Conservation (phyloP, 1,140 invertebrate genomes). For the Orchestia grillus region DNA sequence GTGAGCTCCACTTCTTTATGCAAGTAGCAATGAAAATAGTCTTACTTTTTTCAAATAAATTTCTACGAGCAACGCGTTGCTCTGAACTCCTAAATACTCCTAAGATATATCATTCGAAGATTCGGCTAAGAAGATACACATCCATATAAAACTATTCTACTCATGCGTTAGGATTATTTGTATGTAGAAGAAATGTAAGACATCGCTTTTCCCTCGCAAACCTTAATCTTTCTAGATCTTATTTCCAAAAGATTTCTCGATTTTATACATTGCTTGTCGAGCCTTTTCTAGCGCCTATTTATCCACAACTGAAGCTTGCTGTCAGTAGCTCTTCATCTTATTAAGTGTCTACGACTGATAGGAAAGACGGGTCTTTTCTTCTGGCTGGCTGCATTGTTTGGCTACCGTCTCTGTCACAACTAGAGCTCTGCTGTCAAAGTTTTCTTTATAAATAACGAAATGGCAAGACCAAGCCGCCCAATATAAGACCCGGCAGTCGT, state of each 20-base stretch:
- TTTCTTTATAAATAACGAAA: slow-evolving; percentile 51
- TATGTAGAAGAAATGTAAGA: neutral
- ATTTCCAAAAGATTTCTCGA: neutral
- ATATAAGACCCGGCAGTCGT: slow-evolving; percentile 8
- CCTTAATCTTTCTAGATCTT: neutral
- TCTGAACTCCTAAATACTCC: too few species aligned
- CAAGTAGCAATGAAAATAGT: too few species aligned
- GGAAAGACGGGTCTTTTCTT: neutral
- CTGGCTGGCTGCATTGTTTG: neutral
- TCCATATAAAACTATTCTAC: neutral
- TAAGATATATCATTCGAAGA: neutral
- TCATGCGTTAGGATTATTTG: neutral
- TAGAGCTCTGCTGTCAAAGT: slow-evolving; percentile 42
- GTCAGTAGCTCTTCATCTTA: neutral
- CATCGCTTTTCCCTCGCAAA: neutral
- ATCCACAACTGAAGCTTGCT: neutral
- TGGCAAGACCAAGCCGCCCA: slow-evolving; percentile 1
- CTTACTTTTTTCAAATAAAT: too few species aligned
- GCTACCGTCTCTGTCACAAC: slow-evolving; percentile 11
- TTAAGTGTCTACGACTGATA: neutral
- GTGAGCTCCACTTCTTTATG: too few species aligned
- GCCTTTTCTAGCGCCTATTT: neutral
- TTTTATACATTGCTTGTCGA: neutral
- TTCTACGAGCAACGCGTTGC: too few species aligned
- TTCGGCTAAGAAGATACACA: neutral